phyloP scores from a whole-genome alignment of 1,140 invertebrate species.

The Solen grandis region DNA sequence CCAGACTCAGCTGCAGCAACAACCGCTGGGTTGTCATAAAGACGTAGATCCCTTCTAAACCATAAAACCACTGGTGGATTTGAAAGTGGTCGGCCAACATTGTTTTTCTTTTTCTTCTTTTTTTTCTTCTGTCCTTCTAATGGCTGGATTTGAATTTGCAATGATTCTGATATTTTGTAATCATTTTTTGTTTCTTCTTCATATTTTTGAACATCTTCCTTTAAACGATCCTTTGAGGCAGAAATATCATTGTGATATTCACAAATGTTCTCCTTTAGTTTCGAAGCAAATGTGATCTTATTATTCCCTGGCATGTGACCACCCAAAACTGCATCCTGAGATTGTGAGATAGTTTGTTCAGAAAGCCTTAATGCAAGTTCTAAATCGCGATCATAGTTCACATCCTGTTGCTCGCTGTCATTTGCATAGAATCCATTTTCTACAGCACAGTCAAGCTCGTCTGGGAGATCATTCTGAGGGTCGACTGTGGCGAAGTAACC shows the following conservation, averaged over 20 bases:
- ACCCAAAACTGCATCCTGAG: too few relatives aligned
- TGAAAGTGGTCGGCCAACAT: conserved; percentile 15
- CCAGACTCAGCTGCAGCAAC: conserved; percentile 82
- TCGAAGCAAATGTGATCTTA: too few relatives aligned
- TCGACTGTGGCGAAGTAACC: conserved; percentile 37
- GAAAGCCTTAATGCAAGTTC: conserved; percentile 54
- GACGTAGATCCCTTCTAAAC: conserved; percentile 92
- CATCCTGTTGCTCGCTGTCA: conserved; percentile 18
- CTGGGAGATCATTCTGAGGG: conserved; percentile 5
- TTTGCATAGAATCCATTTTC: conserved; percentile 60
- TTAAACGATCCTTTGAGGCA: too few relatives aligned
- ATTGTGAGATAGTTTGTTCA: too few relatives aligned
- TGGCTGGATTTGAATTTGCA: too few relatives aligned
- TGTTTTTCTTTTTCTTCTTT: conserved; percentile 14
- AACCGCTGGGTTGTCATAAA: conserved; percentile 94
- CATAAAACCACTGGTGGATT: conserved; percentile 85
- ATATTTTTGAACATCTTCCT: too few relatives aligned
- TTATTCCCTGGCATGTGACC: too few relatives aligned
- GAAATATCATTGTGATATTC: too few relatives aligned
- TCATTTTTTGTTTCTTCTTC: too few relatives aligned
- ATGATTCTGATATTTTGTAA: too few relatives aligned
- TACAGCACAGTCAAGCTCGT: conserved; percentile 52
- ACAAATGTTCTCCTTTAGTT: too few relatives aligned
- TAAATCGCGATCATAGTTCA: conserved; percentile 55
- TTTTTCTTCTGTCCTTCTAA: conserved; percentile 12